These are phyloP conservation scores for Porphyrio hochstetteri DNA, from an alignment of 2,113 vertebrate species.

Conservation along the genomic window DNA sequence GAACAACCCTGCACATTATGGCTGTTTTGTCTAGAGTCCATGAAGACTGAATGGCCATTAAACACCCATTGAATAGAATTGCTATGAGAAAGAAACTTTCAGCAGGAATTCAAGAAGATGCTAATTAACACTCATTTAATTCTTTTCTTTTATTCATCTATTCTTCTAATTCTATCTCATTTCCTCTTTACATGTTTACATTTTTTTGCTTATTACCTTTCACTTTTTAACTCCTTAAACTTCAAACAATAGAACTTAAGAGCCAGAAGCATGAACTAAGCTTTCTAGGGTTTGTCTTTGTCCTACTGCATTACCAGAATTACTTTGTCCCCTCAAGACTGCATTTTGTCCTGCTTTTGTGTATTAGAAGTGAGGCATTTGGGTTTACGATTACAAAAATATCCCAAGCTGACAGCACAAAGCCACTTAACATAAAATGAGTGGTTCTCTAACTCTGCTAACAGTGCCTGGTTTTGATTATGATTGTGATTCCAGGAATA, in stretches of 20 bases:
- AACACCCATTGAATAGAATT: background rate
- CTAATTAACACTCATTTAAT: background rate
- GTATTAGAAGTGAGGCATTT: background rate
- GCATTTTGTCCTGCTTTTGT: background rate
- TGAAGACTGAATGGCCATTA: background rate
- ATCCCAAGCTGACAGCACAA: background rate
- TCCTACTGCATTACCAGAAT: background rate
- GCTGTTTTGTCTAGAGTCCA: background rate
- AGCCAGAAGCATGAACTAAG: background rate
- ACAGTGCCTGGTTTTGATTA: constrained; percentile 16
- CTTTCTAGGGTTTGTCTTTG: background rate
- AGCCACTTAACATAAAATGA: background rate
- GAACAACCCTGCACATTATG: background rate
- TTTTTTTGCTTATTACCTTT: background rate
- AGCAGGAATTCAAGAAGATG: background rate
- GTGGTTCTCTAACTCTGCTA: background rate
- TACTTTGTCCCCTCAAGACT: background rate
- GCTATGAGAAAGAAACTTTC: background rate
- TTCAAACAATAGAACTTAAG: background rate
- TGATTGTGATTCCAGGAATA: background rate
- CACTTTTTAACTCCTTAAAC: background rate
- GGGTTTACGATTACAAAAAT: background rate
- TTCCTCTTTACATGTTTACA: background rate
- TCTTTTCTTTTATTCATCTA: background rate
- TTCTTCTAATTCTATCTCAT: background rate